These are phyloP conservation scores for Iphiclides podalirius DNA, from an alignment of 2,888 invertebrate genomes.

Conservation along the genomic window DNA sequence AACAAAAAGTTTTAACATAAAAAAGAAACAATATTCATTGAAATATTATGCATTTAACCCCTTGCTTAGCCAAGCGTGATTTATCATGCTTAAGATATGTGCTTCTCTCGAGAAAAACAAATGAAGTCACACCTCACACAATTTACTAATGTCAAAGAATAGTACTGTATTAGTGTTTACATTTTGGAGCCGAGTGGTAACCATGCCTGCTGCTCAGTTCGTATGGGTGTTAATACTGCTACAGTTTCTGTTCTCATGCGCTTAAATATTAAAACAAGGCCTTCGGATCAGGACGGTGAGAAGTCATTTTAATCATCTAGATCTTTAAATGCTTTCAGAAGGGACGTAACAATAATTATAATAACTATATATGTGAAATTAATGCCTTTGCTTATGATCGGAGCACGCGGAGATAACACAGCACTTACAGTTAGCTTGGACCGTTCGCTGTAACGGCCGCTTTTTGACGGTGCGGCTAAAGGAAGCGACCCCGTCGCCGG, in stretches of 20 bases:
- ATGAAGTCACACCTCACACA: slow-evolving; percentile 67
- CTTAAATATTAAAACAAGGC: slow-evolving; percentile 58
- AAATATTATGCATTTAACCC: slow-evolving; percentile 60
- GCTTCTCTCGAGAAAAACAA: slow-evolving; percentile 52
- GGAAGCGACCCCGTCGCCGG: slow-evolving; percentile 64
- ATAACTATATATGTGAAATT: slow-evolving; percentile 71
- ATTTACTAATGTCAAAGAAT: slow-evolving; percentile 64
- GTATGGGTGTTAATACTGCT: slow-evolving; percentile 44
- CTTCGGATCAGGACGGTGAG: slow-evolving; percentile 52
- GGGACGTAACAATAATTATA: slow-evolving; percentile 59
- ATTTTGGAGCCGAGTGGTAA: slow-evolving; percentile 57
- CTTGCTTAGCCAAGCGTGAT: slow-evolving; percentile 75
- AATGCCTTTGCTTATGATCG: slow-evolving; percentile 76
- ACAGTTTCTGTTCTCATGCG: slow-evolving; percentile 51
- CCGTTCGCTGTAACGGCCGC: slow-evolving; percentile 67
- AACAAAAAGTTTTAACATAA: slow-evolving; percentile 12
- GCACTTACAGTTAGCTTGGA: slow-evolving; percentile 80
- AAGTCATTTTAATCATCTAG: slow-evolving; percentile 49
- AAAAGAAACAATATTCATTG: slow-evolving; percentile 8
- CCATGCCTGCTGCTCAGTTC: slow-evolving; percentile 68
- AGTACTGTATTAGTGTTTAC: slow-evolving; percentile 51
- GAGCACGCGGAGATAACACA: slow-evolving; percentile 80
- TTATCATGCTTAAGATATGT: slow-evolving; percentile 65
- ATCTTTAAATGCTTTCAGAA: slow-evolving; percentile 65
- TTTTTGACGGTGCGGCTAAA: slow-evolving; percentile 71